Conservation (phyloP, 2,797 vertebrate genomes). For the Neosilurus hyrtlii region DNA sequence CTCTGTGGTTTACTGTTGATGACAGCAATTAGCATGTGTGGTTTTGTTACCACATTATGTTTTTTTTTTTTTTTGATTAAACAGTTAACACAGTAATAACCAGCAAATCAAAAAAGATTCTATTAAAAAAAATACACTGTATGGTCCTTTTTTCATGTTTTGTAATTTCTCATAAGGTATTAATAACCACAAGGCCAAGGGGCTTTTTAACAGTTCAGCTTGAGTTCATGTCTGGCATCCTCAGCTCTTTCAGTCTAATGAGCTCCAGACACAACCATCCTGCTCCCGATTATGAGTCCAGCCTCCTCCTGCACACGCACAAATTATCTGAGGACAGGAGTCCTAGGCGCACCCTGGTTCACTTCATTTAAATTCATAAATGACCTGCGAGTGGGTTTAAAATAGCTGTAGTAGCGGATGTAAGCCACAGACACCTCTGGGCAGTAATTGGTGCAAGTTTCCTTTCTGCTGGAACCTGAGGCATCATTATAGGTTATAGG, state of each 20-base stretch:
- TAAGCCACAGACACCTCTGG: conserved; percentile 26
- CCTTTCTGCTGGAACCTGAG: conserved; percentile 29
- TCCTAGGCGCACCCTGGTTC: conserved; percentile 49
- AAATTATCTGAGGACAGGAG: conserved; percentile 63
- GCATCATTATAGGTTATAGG: conserved; percentile 52
- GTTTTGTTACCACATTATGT: conserved; percentile 14
- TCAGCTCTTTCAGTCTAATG: conserved; percentile 62
- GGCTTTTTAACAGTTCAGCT: conserved; percentile 59
- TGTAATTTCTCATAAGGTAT: conserved; percentile 61
- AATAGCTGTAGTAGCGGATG: conserved; percentile 46
- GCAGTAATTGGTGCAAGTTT: conserved; percentile 49
- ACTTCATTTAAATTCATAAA: conserved; percentile 57
- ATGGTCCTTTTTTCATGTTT: background rate
- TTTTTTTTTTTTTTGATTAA: background rate
- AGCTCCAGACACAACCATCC: conserved; percentile 59
- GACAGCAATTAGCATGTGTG: background rate
- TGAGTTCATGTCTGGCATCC: conserved; percentile 63
- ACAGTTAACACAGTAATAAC: background rate
- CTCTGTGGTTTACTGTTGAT: conserved; percentile 3
- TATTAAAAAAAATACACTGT: background rate
- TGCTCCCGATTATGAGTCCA: conserved; percentile 61
- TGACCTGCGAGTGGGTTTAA: conserved; percentile 57
- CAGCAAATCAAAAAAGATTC: background rate
- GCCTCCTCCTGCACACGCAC: conserved; percentile 53
- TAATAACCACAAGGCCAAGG: conserved; percentile 62